Evolutionary conservation across 2,113 vertebrate genomes (phyloP).

Genomic region (Pteronura brasiliensis): DNA sequence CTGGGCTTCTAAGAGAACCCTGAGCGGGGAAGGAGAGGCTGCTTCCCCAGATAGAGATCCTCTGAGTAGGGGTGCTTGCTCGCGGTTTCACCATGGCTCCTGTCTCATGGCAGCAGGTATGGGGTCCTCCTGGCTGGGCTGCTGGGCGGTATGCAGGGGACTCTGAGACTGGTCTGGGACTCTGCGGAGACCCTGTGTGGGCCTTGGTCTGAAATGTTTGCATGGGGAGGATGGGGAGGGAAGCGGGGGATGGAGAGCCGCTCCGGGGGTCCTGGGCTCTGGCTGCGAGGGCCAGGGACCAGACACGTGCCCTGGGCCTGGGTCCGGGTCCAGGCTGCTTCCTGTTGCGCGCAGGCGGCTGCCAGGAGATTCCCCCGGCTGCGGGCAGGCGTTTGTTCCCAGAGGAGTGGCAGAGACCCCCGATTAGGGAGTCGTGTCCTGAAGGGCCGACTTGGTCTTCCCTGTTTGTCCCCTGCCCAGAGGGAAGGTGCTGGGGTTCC

Average conservation of each 20-base stretch:
- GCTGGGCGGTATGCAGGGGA: not conserved
- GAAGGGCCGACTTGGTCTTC: not conserved
- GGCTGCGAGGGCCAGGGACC: not conserved
- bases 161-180: not conserved
- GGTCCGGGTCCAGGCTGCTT: too few species aligned
- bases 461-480: too few species aligned
- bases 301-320: too few species aligned
- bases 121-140: not conserved
- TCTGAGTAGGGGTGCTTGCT: not conserved
- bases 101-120: rapidly evolving
- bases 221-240: not conserved
- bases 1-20: not conserved
- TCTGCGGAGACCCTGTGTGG: not conserved
- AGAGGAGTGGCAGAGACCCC: not conserved
- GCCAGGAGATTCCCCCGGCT: not conserved
- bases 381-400: not conserved
- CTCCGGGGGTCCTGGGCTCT: not conserved
- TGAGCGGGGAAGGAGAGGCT: rapidly evolving
- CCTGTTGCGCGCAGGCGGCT: not conserved
- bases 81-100: not conserved
- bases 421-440: rapidly evolving
- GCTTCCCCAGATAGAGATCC: not conserved
- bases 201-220: not conserved
- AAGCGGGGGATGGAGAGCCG: not conserved
- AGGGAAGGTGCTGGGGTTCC: not conserved